Percentiles rank a stretch among this genome's conserved stretches.
phyloP scores from a whole-genome alignment of 2,113 vertebrate species.

The Columba livia region DNA sequence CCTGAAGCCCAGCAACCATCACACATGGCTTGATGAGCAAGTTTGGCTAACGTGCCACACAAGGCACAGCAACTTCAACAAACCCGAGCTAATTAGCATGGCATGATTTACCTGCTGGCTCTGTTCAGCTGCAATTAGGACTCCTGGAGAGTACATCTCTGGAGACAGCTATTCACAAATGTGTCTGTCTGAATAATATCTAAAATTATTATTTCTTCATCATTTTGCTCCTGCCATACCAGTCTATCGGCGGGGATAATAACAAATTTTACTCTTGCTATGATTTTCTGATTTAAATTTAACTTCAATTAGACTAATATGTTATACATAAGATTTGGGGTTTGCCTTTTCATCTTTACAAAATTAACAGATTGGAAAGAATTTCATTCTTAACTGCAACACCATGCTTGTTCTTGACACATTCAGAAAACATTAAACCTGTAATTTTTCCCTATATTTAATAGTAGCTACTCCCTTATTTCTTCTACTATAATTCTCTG shows the following conservation, averaged over 20 bases:
- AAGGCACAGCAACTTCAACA: neutral
- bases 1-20: neutral
- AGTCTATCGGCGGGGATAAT: neutral
- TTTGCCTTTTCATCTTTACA: neutral
- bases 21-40: rapidly evolving
- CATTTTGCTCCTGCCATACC: neutral
- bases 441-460: neutral
- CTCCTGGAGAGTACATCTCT: neutral
- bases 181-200: neutral
- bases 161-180: neutral
- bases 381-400: neutral
- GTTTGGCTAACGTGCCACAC: rapidly evolving
- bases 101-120: neutral
- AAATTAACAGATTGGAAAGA: neutral
- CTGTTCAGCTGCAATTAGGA: neutral
- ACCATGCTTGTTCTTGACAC: neutral
- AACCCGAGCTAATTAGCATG: neutral
- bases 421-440: neutral
- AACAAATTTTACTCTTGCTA: neutral
- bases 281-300: neutral
- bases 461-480: neutral
- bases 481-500: neutral
- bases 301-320: neutral
- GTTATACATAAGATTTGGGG: rapidly evolving
- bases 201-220: neutral